These are phyloP conservation scores for Pandemis cinnamomeana DNA, from an alignment of 2,888 invertebrate species.

Conservation along the genomic window DNA sequence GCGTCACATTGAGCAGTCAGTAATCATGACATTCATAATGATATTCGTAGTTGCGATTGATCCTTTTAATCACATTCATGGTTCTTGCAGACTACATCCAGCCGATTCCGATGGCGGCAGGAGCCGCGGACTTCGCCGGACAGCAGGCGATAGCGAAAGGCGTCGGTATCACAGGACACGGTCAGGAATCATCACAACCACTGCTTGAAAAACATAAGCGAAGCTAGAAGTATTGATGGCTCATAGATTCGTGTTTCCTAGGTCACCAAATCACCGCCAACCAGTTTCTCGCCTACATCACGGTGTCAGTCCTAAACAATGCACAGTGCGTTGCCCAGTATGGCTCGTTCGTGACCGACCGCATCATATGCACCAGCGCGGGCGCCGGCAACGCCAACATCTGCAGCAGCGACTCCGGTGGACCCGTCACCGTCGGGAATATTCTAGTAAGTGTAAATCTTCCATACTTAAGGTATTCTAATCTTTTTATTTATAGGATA, in stretches of 20 bases:
- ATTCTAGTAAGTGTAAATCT: background rate
- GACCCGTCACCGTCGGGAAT: background rate
- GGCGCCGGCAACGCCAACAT: background rate
- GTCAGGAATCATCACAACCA: background rate
- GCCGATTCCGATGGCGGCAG: background rate
- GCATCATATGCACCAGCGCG: background rate
- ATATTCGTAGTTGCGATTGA: background rate
- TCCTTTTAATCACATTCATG: background rate
- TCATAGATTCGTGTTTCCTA: background rate
- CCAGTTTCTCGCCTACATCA: background rate
- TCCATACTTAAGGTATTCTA: too few species aligned
- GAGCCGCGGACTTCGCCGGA: background rate
- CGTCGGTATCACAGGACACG: background rate
- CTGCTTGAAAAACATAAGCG: too few species aligned
- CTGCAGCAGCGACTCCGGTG: conserved; percentile 11
- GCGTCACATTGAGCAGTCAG: background rate
- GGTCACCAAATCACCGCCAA: background rate
- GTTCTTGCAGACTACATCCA: background rate
- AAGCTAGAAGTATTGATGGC: too few species aligned
- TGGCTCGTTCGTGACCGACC: background rate
- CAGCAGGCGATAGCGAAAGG: background rate
- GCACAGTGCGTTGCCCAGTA: background rate
- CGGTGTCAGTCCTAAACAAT: background rate
- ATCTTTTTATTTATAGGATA: too few species aligned
- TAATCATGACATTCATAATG: background rate